Conservation (phyloP, 2,797 vertebrate species). For the Phrynocephalus vlangalii region DNA sequence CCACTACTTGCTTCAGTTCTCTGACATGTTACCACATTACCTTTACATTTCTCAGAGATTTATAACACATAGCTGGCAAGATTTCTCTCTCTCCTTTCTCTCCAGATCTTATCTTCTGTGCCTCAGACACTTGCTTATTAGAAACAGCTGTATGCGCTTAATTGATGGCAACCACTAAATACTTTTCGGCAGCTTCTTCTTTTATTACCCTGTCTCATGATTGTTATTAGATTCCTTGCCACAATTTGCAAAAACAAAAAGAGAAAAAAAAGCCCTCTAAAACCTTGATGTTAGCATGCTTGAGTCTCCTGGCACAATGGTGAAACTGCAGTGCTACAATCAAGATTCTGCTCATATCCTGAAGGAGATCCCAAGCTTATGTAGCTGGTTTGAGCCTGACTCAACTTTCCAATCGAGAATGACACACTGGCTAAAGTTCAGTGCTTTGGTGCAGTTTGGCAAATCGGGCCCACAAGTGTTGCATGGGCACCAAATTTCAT, state of each 20-base stretch:
- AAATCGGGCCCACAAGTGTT: too few species aligned
- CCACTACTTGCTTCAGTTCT: neutral
- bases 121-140: constrained; percentile 6
- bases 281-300: neutral
- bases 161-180: neutral
- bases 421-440: too few species aligned
- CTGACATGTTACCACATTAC: too few species aligned
- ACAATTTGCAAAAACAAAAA: too few species aligned
- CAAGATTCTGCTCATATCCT: too few species aligned
- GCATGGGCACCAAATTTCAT: too few species aligned
- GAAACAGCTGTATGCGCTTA: constrained; percentile 4
- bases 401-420: too few species aligned
- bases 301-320: neutral
- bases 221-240: constrained; percentile 1
- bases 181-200: constrained; percentile 3
- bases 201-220: neutral
- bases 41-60: constrained; percentile 1
- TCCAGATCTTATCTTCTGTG: neutral
- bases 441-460: too few species aligned
- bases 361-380: too few species aligned
- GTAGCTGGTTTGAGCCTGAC: too few species aligned
- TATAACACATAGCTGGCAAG: neutral
- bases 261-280: neutral
- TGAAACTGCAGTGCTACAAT: neutral
- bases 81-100: neutral